These are phyloP conservation scores for Pangasius larnaudii DNA, from an alignment of 2,797 vertebrate species.

Conservation along the genomic window DNA sequence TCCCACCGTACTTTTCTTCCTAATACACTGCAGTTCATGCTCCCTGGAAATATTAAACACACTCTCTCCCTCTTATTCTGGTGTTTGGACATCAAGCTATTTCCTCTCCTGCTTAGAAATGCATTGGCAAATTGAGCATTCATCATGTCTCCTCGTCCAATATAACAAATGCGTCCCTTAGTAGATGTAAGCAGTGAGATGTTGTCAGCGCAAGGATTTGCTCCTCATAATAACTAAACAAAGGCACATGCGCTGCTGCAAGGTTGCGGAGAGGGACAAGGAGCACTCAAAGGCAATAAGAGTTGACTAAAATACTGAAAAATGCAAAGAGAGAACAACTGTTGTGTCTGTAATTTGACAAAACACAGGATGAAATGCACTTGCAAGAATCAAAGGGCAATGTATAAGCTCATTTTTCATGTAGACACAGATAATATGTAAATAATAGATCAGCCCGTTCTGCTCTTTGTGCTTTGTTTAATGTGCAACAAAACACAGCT, in stretches of 20 bases:
- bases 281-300: conserved; percentile 48
- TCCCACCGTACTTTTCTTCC: conserved; percentile 29
- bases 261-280: conserved; percentile 39
- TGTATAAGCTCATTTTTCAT: conserved; percentile 48
- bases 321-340: conserved; percentile 48
- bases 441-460: conserved; percentile 45
- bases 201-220: conserved; percentile 33
- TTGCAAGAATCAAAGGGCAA: conserved; percentile 53
- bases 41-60: conserved; percentile 50
- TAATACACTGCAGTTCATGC: conserved; percentile 49
- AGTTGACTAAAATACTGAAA: conserved; percentile 38
- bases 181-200: conserved; percentile 39
- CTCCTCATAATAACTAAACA: conserved; percentile 46
- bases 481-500: conserved; percentile 34
- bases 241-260: conserved; percentile 43
- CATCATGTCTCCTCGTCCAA: conserved; percentile 31
- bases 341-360: conserved; percentile 51
- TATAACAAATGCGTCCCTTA: conserved; percentile 51
- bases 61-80: conserved; percentile 1
- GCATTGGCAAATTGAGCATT: conserved; percentile 47
- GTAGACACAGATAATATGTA: conserved; percentile 51
- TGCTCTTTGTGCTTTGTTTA: conserved; percentile 33
- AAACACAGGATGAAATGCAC: conserved; percentile 43
- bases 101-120: conserved; percentile 41
- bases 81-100: conserved; percentile 30